Percentiles rank a stretch among this genome's conserved stretches.
phyloP scores from a whole-genome alignment of 1,140 invertebrate species.

The Caenorhabditis inopinata region DNA sequence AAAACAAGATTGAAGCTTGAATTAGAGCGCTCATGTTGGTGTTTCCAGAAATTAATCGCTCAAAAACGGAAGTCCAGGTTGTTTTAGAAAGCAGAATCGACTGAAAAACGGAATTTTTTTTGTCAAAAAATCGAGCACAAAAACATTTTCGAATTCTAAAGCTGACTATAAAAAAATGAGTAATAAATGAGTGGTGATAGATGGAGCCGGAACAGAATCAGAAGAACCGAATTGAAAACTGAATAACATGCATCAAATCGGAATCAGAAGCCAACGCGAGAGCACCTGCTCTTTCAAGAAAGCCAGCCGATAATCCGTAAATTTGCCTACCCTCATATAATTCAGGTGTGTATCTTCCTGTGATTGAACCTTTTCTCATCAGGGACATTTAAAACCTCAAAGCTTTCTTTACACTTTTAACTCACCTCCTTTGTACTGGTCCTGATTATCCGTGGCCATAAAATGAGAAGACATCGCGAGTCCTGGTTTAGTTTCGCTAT shows the following conservation, averaged over 20 bases:
- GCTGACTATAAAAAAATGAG: too few species aligned
- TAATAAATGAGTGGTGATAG: too few species aligned
- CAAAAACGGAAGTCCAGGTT: too few species aligned
- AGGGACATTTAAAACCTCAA: too few species aligned
- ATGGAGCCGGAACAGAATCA: too few species aligned
- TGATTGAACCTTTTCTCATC: not conserved
- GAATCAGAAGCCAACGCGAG: not conserved
- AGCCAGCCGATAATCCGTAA: constrained; percentile 10
- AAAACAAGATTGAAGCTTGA: not conserved
- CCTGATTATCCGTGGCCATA: constrained; percentile 27
- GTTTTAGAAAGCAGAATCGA: not conserved
- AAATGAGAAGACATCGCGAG: constrained; percentile 9
- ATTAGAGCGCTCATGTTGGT: too few species aligned
- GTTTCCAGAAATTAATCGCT: too few species aligned
- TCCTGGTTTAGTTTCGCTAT: not conserved
- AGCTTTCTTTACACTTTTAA: not conserved
- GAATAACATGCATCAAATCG: not conserved
- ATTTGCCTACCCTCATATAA: not conserved
- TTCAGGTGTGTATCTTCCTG: constrained; percentile 10
- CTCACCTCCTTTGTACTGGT: constrained; percentile 31
- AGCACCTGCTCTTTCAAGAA: constrained; percentile 12
- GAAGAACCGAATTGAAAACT: not conserved
- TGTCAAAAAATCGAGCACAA: not conserved
- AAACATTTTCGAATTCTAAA: too few species aligned
- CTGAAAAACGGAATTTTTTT: not conserved